phyloP scores from a whole-genome alignment of 2,797 vertebrate species.

The Phrynocephalus vlangalii region DNA sequence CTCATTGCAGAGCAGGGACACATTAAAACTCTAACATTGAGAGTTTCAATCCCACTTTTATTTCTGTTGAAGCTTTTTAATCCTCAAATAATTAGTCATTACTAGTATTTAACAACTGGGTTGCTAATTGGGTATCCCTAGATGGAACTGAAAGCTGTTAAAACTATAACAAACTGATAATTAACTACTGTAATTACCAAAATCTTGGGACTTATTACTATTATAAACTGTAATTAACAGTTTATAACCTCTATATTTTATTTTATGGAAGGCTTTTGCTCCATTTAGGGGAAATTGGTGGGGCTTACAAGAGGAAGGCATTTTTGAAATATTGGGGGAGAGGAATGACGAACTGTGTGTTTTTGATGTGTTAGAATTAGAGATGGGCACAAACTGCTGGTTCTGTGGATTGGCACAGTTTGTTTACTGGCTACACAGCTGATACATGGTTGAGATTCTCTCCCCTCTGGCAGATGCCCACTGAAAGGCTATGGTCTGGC shows the following conservation, averaged over 20 bases:
- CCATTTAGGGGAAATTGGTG: constrained; percentile 43
- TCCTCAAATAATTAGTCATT: constrained; percentile 76
- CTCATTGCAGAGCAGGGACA: constrained; percentile 56
- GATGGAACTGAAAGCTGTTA: constrained; percentile 71
- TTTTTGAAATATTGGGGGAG: constrained; percentile 8
- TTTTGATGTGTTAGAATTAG: neutral
- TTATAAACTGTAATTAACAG: constrained; percentile 73
- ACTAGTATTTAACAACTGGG: constrained; percentile 74
- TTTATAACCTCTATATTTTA: constrained; percentile 72
- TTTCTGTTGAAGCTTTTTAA: constrained; percentile 79
- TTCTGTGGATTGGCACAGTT: too few species aligned
- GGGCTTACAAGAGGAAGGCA: constrained; percentile 16
- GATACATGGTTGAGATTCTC: too few species aligned
- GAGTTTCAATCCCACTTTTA: constrained; percentile 71
- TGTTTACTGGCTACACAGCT: too few species aligned
- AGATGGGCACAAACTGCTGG: too few species aligned
- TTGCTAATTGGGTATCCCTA: constrained; percentile 76
- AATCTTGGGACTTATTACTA: constrained; percentile 74
- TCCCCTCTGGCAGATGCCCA: too few species aligned
- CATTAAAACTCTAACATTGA: constrained; percentile 69
- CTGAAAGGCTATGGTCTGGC: too few species aligned
- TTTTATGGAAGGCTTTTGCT: constrained; percentile 51
- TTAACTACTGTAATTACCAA: constrained; percentile 77
- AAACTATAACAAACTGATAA: constrained; percentile 72
- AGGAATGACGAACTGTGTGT: neutral